These are phyloP conservation scores for Sabatieria punctata DNA, from an alignment of 2,888 invertebrate genomes.

Conservation along the genomic window DNA sequence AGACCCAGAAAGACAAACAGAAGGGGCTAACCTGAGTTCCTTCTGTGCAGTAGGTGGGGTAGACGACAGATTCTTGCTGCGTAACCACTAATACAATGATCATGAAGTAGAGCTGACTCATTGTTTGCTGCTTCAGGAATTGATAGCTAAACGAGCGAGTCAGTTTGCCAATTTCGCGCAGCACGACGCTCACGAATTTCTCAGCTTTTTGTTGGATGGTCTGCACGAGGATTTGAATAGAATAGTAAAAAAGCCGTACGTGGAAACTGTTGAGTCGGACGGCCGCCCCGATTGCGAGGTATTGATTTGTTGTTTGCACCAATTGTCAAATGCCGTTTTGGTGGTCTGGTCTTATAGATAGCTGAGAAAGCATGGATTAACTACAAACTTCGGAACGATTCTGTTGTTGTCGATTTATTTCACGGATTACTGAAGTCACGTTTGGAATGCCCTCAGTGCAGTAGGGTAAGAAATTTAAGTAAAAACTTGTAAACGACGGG, in stretches of 20 bases:
- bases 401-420: conserved; percentile 40
- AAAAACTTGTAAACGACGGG: too few species aligned
- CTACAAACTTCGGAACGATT: conserved; percentile 39
- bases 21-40: too few species aligned
- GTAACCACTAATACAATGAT: too few species aligned
- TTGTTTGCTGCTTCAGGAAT: too few species aligned
- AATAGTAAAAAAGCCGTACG: conserved; percentile 34
- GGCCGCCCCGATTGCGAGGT: conserved; percentile 36
- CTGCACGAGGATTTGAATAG: conserved; percentile 37
- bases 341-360: too few species aligned
- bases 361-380: conserved; percentile 38
- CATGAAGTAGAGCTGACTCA: too few species aligned
- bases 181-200: conserved; percentile 42
- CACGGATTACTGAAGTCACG: conserved; percentile 41
- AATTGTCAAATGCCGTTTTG: too few species aligned
- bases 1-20: too few species aligned
- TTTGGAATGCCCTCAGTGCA: conserved; percentile 39
- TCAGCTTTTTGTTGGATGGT: conserved; percentile 38
- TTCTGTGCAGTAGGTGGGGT: too few species aligned
- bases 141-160: conserved; percentile 37
- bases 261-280: conserved; percentile 30
- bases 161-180: conserved; percentile 41
- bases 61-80: too few species aligned
- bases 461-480: conserved; percentile 28
- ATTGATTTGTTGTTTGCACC: too few species aligned